These are phyloP conservation scores for Misgurnus anguillicaudatus DNA, from an alignment of 2,113 vertebrate species.

Conservation along the genomic window DNA sequence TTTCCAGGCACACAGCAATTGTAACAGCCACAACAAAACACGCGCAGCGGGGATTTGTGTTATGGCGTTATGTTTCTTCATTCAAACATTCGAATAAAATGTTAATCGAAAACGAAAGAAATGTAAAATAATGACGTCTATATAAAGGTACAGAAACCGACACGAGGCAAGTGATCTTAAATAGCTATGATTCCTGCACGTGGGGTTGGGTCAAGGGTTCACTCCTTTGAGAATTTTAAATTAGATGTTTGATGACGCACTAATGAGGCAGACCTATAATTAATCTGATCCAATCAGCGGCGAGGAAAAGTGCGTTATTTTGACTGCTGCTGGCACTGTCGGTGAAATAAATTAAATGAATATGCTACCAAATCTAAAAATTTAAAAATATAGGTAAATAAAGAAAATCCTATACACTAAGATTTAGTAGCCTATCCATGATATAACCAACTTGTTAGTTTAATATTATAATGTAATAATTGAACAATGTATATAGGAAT, in stretches of 20 bases:
- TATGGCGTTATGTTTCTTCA: conserved; percentile 49
- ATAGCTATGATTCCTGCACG: conserved; percentile 8
- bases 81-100: conserved; percentile 1
- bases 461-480: not conserved
- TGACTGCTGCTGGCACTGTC: not conserved
- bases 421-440: too few species aligned
- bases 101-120: not conserved
- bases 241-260: conserved; percentile 41
- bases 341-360: not conserved
- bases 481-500: not conserved
- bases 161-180: not conserved
- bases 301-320: not conserved
- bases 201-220: conserved; percentile 36
- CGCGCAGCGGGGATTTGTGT: conserved; percentile 58
- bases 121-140: not conserved
- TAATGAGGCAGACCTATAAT: conserved; percentile 42
- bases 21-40: conserved; percentile 71
- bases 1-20: conserved; percentile 72
- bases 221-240: conserved; percentile 34
- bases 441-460: not conserved
- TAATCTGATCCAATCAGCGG: conserved; percentile 10
- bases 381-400: not conserved
- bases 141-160: not conserved
- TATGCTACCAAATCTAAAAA: not conserved
- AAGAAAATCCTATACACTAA: not conserved